phyloP scores from a whole-genome alignment of 2,113 vertebrate genomes.

The Mobula birostris region DNA sequence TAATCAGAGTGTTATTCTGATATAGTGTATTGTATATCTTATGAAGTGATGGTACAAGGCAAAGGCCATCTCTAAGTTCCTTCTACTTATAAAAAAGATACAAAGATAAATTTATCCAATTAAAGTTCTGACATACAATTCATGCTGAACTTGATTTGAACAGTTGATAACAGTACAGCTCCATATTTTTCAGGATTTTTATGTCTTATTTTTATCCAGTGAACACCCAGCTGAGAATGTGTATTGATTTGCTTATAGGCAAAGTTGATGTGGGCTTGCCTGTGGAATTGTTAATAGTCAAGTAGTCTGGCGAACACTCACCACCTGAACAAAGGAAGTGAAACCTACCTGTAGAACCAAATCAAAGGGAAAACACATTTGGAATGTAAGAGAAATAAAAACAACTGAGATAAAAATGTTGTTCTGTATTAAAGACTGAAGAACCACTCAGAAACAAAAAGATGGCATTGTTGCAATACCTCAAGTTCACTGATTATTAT shows the following conservation, averaged over 20 bases:
- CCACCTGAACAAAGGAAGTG: background rate
- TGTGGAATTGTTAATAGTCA: background rate
- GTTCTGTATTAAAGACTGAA: background rate
- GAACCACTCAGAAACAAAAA: background rate
- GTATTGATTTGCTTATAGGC: background rate
- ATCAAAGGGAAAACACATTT: background rate
- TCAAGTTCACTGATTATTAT: background rate
- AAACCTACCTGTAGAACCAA: background rate
- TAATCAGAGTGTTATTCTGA: too few species aligned
- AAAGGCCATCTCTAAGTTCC: too few species aligned
- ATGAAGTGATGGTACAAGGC: too few species aligned
- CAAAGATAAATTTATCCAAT: background rate
- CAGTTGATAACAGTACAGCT: background rate
- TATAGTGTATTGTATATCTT: too few species aligned
- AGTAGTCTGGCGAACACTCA: background rate
- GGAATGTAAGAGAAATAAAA: background rate
- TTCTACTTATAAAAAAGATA: background rate
- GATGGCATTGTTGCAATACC: background rate
- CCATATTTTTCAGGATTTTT: background rate
- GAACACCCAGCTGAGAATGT: background rate
- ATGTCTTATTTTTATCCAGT: background rate
- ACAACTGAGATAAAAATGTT: background rate
- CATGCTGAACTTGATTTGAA: background rate
- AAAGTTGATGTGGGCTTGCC: background rate
- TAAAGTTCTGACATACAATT: background rate